Percentiles rank a stretch among this genome's conserved stretches.
Evolutionary conservation across 92 coral and sea anemone species (phyloP).

Genomic region (Montipora capitata): DNA sequence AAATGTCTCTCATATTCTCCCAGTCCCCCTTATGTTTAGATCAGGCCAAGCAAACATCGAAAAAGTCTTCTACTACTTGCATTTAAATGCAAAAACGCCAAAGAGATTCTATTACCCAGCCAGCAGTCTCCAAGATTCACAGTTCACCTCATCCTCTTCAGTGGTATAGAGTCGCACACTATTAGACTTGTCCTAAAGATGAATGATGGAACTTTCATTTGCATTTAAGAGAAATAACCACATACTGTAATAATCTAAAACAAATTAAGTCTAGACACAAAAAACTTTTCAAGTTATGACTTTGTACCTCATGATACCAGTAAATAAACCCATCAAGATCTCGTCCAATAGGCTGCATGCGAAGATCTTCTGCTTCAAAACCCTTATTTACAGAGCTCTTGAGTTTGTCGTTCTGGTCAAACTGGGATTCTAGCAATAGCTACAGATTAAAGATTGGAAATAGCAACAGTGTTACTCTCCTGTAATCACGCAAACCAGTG

Average conservation of each 20-base stretch:
- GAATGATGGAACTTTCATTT: not conserved
- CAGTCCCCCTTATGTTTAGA: too few relatives aligned
- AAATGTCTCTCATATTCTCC: too few relatives aligned
- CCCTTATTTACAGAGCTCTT: constrained; percentile 89
- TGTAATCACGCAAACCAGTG: too few relatives aligned
- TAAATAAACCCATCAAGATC: constrained; percentile 96
- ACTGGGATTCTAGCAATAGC: constrained; percentile 92
- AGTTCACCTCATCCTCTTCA: constrained; percentile 97
- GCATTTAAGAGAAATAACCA: too few relatives aligned
- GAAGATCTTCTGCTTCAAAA: constrained; percentile 87
- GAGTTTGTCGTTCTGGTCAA: constrained; percentile 93
- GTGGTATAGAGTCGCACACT: constrained; percentile 94
- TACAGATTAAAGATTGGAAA: not conserved
- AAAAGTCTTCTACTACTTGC: not conserved
- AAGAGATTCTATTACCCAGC: constrained; percentile 78
- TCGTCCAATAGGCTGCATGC: constrained; percentile 93
- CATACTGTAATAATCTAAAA: too few relatives aligned
- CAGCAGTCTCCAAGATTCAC: constrained; percentile 95
- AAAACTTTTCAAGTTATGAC: too few relatives aligned
- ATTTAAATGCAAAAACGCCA: not conserved
- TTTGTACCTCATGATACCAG: constrained; percentile 95
- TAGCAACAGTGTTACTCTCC: too few relatives aligned
- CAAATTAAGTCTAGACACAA: too few relatives aligned
- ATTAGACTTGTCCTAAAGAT: constrained; percentile 78
- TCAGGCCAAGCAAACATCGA: not conserved